Conservation (phyloP, 2,797 vertebrate genomes). For the Molossus alvarezi region DNA sequence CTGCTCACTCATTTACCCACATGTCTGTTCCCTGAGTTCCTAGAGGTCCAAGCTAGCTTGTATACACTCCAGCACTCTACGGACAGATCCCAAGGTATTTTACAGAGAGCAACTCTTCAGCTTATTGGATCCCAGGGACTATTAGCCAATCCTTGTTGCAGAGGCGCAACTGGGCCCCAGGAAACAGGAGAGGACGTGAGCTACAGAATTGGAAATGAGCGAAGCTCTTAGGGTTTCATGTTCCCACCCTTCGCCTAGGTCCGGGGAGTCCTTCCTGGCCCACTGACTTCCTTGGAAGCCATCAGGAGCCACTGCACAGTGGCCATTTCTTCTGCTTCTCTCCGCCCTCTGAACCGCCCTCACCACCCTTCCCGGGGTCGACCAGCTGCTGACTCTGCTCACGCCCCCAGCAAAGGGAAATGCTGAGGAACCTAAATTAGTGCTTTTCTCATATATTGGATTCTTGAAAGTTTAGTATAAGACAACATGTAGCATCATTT, state of each 20-base stretch:
- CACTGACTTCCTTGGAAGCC: background rate
- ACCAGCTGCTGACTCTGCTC: no score
- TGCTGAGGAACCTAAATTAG: background rate
- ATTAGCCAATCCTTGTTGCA: background rate
- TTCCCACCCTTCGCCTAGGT: background rate
- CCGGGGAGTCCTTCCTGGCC: background rate
- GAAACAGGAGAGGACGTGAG: background rate
- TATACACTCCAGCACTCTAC: background rate
- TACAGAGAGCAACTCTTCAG: background rate
- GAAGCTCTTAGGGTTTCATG: background rate
- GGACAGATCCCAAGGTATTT: background rate
- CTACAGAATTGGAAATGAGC: background rate
- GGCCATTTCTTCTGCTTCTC: background rate
- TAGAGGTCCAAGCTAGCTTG: background rate
- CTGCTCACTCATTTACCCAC: background rate
- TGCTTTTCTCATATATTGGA: background rate
- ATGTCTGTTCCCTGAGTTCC: background rate
- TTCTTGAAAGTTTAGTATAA: background rate
- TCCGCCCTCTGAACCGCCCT: background rate
- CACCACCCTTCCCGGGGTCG: fast-evolving
- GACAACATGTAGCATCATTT: background rate
- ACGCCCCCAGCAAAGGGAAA: background rate
- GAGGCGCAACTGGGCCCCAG: background rate
- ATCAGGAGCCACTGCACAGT: background rate
- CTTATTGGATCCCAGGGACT: background rate